phyloP scores from a whole-genome alignment of 2,888 invertebrate genomes.

The Dasysyrphus tricinctus region DNA sequence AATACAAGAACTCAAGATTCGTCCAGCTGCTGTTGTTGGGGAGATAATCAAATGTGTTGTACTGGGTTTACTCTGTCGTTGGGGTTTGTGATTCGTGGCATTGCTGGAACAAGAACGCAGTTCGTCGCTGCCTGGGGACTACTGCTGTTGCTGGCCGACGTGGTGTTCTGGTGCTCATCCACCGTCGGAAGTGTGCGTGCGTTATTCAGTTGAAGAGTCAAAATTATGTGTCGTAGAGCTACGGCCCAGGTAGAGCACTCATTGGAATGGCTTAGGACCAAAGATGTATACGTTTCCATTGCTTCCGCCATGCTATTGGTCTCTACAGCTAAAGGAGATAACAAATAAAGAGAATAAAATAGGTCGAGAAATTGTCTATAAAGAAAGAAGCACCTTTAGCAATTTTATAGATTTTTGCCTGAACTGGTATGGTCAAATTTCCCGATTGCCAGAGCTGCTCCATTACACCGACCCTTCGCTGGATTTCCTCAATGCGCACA shows the following conservation, averaged over 20 bases:
- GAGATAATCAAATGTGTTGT: constrained; percentile 77
- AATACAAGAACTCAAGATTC: constrained; percentile 57
- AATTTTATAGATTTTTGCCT: constrained; percentile 78
- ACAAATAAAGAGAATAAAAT: neutral
- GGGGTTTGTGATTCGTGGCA: constrained; percentile 74
- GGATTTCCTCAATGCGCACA: constrained; percentile 78
- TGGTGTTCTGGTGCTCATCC: constrained; percentile 39
- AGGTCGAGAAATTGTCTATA: neutral
- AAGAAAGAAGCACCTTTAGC: constrained; percentile 76
- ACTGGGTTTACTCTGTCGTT: constrained; percentile 71
- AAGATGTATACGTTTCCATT: constrained; percentile 78
- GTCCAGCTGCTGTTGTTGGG: constrained; percentile 18
- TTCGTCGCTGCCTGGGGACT: constrained; percentile 74
- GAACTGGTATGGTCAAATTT: constrained; percentile 77
- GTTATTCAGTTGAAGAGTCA: constrained; percentile 77
- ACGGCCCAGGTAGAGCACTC: constrained; percentile 79
- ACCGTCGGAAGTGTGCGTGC: constrained; percentile 55
- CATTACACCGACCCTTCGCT: constrained; percentile 78
- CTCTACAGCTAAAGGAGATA: constrained; percentile 74
- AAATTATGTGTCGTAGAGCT: constrained; percentile 78
- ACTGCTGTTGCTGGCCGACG: constrained; percentile 68
- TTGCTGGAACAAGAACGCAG: constrained; percentile 76
- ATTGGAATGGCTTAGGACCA: constrained; percentile 78
- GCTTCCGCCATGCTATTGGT: constrained; percentile 77
- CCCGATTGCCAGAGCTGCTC: constrained; percentile 79